phyloP scores from a whole-genome alignment of 2,888 invertebrate genomes.

The Erpobdella octoculata region DNA sequence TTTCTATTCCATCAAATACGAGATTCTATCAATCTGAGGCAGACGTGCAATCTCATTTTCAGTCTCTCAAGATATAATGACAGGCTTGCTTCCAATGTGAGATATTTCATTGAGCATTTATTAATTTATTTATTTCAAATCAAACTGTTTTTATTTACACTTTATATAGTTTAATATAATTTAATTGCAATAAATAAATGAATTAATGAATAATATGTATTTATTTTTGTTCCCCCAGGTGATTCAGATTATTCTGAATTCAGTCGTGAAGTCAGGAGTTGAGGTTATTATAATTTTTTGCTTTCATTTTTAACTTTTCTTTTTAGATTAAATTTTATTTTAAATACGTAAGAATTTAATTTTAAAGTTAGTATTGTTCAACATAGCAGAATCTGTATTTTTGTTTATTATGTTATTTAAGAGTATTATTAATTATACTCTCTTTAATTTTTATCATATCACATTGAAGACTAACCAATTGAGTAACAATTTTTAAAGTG shows the following conservation, averaged over 20 bases:
- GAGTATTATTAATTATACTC: not conserved
- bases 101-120: conserved; percentile 33
- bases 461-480: no score
- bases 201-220: not conserved
- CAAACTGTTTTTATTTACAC: not conserved
- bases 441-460: not conserved
- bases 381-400: no score
- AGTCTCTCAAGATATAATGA: conserved; percentile 85
- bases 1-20: conserved; percentile 89
- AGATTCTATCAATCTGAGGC: conserved; percentile 81
- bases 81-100: conserved; percentile 68
- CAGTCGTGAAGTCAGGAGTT: conserved; percentile 74
- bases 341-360: no score
- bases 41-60: conserved; percentile 82
- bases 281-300: conserved; percentile 59
- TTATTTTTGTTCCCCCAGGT: conserved; percentile 54
- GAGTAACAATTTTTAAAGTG: no score
- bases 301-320: not conserved
- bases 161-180: not conserved
- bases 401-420: no score
- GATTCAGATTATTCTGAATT: conserved; percentile 79
- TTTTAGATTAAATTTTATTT: no score
- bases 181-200: not conserved
- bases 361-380: no score
- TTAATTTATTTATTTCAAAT: not conserved